phyloP scores from a whole-genome alignment of 92 coral and sea anemone genomes.

The Zoanthus gigantus region DNA sequence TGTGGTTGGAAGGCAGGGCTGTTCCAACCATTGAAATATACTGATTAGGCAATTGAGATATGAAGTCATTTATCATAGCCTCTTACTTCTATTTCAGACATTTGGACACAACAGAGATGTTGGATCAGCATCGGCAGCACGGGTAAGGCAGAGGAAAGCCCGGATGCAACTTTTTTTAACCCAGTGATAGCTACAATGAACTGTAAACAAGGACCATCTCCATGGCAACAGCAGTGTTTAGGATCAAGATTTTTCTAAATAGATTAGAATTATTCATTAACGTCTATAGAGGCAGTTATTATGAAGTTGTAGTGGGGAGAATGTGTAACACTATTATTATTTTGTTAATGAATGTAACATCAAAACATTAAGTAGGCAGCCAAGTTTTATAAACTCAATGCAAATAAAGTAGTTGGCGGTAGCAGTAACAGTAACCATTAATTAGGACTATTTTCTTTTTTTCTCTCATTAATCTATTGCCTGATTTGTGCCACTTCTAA shows the following conservation, averaged over 20 bases:
- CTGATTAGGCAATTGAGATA: too few species aligned
- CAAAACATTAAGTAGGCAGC: neutral
- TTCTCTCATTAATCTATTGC: too few species aligned
- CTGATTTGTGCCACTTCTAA: too few species aligned
- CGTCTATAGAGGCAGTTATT: neutral
- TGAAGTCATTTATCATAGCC: neutral
- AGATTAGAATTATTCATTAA: neutral
- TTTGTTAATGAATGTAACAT: neutral
- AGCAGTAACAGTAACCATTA: slow-evolving; percentile 1
- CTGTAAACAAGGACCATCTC: neutral
- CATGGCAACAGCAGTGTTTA: neutral
- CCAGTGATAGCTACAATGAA: neutral
- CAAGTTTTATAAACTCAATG: too few species aligned
- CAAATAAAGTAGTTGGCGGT: neutral
- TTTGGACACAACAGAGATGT: slow-evolving; percentile 32
- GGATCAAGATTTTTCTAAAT: neutral
- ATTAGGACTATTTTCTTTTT: neutral
- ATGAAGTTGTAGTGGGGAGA: neutral
- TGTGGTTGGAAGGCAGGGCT: too few species aligned
- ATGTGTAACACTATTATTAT: neutral
- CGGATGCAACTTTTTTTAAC: neutral
- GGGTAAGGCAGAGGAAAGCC: slow-evolving; percentile 25
- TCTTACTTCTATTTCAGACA: neutral
- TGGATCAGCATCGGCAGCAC: slow-evolving; percentile 22
- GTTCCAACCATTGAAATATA: too few species aligned